A percentile compares a stretch with the other conserved stretches of the same genome.
Conservation (phyloP, 2,888 invertebrate genomes). For the Spialia ferax region DNA sequence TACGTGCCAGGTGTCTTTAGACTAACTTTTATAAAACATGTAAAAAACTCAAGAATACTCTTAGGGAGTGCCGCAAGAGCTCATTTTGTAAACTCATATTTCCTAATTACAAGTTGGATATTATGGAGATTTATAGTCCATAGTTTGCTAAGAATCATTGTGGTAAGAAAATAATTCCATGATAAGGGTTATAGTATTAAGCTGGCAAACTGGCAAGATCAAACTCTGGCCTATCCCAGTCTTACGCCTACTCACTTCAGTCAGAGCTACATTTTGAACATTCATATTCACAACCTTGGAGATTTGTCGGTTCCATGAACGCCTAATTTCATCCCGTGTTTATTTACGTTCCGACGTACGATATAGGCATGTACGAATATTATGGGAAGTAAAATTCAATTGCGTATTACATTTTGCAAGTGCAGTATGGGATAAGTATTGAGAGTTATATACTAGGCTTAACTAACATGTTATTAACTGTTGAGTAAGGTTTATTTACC, state of each 20-base stretch:
- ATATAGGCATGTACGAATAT: neutral
- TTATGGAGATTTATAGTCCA: too few species aligned
- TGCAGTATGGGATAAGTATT: neutral
- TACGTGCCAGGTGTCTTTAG: constrained; percentile 44
- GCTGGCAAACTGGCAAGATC: too few species aligned
- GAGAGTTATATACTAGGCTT: too few species aligned
- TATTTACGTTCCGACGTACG: constrained; percentile 25
- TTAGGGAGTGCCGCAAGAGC: too few species aligned
- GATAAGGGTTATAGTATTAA: too few species aligned
- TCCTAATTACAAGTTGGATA: too few species aligned
- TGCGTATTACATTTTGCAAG: constrained; percentile 9
- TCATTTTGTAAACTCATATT: too few species aligned
- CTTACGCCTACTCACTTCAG: neutral
- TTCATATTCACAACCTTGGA: constrained; percentile 5
- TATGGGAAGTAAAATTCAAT: neutral
- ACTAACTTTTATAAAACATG: neutral
- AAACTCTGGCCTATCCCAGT: too few species aligned
- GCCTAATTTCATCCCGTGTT: constrained; percentile 15
- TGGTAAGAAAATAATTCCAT: too few species aligned
- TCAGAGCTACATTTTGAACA: neutral
- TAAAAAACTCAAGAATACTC: too few species aligned
- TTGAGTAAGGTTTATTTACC: constrained; percentile 71
- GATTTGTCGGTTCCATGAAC: constrained; percentile 16
- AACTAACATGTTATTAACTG: too few species aligned
- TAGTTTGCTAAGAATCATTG: too few species aligned